Conservation (phyloP, 2,797 vertebrate genomes). For the Otolemur crassicaudatus region DNA sequence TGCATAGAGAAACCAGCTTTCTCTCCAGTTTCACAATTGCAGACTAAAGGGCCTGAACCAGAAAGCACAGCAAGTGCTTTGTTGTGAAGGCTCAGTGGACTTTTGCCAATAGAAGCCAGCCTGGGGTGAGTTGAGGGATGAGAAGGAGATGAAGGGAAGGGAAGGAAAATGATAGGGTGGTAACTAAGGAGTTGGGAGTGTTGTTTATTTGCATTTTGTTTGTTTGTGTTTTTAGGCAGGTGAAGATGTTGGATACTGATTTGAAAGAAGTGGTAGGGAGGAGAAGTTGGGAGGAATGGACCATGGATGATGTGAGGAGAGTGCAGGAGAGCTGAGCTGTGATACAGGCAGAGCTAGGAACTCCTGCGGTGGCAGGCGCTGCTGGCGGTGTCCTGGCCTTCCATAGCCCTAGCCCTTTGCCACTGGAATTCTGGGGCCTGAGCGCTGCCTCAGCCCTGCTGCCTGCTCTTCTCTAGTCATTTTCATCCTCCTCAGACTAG, state of each 20-base stretch:
- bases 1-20: background rate
- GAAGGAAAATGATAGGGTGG: background rate
- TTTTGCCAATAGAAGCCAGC: background rate
- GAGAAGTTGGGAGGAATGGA: background rate
- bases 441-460: background rate
- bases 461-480: background rate
- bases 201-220: background rate
- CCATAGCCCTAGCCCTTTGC: background rate
- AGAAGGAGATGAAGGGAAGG: background rate
- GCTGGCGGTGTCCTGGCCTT: background rate
- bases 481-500: background rate
- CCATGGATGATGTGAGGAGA: background rate
- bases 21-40: background rate
- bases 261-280: background rate
- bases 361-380: background rate
- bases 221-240: background rate
- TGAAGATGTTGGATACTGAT: background rate
- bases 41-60: background rate
- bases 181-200: background rate
- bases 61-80: background rate
- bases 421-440: background rate
- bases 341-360: background rate
- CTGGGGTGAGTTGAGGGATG: background rate
- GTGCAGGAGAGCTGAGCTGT: background rate
- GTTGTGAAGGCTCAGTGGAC: background rate